A percentile compares a stretch with the other conserved stretches of the same genome.
phyloP scores from a whole-genome alignment of 2,797 vertebrate species.

The Muscicapa striata region DNA sequence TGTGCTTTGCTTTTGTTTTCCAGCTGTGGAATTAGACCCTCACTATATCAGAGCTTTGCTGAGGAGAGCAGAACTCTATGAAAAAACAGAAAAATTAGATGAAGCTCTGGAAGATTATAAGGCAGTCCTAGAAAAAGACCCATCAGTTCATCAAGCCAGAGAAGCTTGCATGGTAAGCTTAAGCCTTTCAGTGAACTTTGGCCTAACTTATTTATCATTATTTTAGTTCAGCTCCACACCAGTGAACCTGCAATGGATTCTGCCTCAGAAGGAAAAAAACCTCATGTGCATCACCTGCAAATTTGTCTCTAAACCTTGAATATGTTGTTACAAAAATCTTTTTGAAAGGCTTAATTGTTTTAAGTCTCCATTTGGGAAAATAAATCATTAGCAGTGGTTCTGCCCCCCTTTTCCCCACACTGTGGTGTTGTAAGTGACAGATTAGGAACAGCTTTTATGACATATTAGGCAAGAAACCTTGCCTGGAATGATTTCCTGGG shows the following conservation, averaged over 20 bases:
- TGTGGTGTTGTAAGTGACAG: constrained; percentile 11
- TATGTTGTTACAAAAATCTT: background rate
- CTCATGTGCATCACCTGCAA: background rate
- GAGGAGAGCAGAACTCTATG: constrained; percentile 91
- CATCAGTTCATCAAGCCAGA: constrained; percentile 81
- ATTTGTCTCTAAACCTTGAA: background rate
- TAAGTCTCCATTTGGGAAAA: background rate
- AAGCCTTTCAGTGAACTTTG: constrained; percentile 48
- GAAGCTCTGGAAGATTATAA: constrained; percentile 95
- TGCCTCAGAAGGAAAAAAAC: background rate
- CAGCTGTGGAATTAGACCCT: constrained; percentile 91
- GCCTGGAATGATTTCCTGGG: constrained; percentile 37
- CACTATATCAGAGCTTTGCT: constrained; percentile 88
- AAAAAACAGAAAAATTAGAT: constrained; percentile 93
- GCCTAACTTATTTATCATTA: background rate
- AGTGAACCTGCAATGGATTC: background rate
- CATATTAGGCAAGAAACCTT: constrained; percentile 41
- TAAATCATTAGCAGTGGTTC: background rate
- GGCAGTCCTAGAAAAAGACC: constrained; percentile 85
- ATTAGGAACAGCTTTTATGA: constrained; percentile 45
- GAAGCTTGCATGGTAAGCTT: constrained; percentile 89
- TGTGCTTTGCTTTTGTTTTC: constrained; percentile 42
- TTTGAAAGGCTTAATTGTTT: constrained; percentile 1
- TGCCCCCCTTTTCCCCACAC: background rate
- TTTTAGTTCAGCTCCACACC: background rate